phyloP scores from a whole-genome alignment of 2,888 invertebrate species.

The Hemicrepidius hirtus region DNA sequence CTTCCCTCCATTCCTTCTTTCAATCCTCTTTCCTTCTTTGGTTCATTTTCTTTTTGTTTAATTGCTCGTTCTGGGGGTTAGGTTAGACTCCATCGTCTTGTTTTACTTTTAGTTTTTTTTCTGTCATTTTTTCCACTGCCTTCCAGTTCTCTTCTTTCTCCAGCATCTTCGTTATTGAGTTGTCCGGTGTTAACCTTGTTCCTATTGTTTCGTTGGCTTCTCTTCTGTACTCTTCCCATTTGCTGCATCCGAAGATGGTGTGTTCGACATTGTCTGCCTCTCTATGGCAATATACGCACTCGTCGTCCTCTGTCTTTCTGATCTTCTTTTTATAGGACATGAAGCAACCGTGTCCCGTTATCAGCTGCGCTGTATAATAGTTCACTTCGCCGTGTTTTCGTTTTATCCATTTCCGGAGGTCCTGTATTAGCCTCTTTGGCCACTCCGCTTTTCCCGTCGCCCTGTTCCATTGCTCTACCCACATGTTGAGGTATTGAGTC shows the following conservation, averaged over 20 bases:
- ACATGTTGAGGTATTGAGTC: too few species aligned
- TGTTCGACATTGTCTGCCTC: neutral
- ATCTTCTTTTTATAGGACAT: neutral
- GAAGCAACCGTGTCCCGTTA: neutral
- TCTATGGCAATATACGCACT: neutral
- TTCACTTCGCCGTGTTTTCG: neutral
- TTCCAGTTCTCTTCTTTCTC: neutral
- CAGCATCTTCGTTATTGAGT: neutral
- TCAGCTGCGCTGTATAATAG: neutral
- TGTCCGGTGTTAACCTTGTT: neutral
- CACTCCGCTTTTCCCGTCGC: neutral
- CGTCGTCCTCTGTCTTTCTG: too few species aligned
- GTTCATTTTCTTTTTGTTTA: too few species aligned
- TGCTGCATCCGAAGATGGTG: neutral
- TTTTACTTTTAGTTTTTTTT: neutral
- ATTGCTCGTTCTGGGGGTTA: too few species aligned
- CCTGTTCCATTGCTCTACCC: neutral
- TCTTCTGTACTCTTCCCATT: neutral
- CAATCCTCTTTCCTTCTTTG: too few species aligned
- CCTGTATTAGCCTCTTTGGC: neutral
- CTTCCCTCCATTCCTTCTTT: too few species aligned
- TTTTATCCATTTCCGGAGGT: neutral
- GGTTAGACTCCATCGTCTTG: neutral
- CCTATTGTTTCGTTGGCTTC: neutral
- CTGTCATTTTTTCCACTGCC: neutral